Evolutionary conservation across 2,797 vertebrate genomes (phyloP).

Genomic region (Malacoraja senta): DNA sequence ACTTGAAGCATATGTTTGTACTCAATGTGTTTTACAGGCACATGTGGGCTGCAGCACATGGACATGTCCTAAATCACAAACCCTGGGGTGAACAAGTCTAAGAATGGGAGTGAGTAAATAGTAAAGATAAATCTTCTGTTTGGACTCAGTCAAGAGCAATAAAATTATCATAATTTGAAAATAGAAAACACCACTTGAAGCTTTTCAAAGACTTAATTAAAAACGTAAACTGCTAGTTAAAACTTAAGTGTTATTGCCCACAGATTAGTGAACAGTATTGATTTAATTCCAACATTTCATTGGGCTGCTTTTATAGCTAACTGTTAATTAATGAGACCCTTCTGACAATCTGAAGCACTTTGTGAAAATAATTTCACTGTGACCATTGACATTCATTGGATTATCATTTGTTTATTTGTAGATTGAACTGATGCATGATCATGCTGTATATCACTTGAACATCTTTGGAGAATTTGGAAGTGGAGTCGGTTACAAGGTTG

Average conservation of each 20-base stretch:
- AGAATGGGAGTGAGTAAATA: conserved; percentile 17
- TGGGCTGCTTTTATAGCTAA: conserved; percentile 75
- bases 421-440: background rate
- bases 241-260: conserved; percentile 54
- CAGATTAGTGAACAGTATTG: conserved; percentile 70
- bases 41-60: conserved; percentile 31
- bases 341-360: conserved; percentile 59
- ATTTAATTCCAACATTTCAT: conserved; percentile 65
- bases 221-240: conserved; percentile 57
- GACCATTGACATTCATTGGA: background rate
- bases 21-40: conserved; percentile 33
- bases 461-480: background rate
- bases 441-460: background rate
- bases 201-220: conserved; percentile 63
- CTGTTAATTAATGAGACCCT: conserved; percentile 69
- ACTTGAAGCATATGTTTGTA: conserved; percentile 30
- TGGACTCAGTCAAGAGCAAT: conserved; percentile 51
- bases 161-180: conserved; percentile 55
- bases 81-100: background rate
- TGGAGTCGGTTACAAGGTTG: background rate
- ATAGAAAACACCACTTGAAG: conserved; percentile 48
- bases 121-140: conserved; percentile 51
- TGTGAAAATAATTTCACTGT: conserved; percentile 44
- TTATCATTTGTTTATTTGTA: background rate
- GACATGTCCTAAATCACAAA: conserved; percentile 33